These are phyloP conservation scores for Rotaria sp. DNA, from an alignment of 2,888 invertebrate genomes.

Conservation along the genomic window DNA sequence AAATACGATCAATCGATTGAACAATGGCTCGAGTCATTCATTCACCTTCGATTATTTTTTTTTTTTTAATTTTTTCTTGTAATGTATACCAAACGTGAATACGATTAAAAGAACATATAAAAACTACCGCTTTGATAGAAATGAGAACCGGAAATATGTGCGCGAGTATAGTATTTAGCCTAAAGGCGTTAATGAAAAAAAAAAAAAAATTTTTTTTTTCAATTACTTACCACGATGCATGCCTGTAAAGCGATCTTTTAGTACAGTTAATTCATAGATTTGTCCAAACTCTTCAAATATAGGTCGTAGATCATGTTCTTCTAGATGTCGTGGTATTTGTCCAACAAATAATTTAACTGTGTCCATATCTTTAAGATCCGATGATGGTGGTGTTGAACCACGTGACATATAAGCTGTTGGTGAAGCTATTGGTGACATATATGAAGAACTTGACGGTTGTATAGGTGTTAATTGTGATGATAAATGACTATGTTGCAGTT, in stretches of 20 bases:
- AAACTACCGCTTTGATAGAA: background rate
- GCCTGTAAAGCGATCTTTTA: conserved; percentile 87
- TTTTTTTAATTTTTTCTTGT: background rate
- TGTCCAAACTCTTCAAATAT: conserved; percentile 86
- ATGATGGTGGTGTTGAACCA: background rate
- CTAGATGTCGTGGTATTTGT: conserved; percentile 80
- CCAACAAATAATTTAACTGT: conserved; percentile 79
- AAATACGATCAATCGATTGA: no score
- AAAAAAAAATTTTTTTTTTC: background rate
- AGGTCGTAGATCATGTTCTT: conserved; percentile 76
- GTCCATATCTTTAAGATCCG: conserved; percentile 58
- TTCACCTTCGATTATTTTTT: background rate
- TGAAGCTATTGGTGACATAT: background rate
- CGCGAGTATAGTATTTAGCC: background rate
- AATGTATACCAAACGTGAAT: background rate
- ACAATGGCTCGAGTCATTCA: background rate
- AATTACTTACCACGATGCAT: conserved; percentile 78
- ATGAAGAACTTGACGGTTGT: conserved; percentile 1
- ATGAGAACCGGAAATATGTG: background rate
- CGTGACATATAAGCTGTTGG: background rate
- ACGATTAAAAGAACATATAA: background rate
- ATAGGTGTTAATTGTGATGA: conserved; percentile 4
- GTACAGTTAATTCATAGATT: conserved; percentile 84
- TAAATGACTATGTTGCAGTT: background rate
- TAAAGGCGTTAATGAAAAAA: background rate